Percentiles rank a stretch among this genome's conserved stretches.
These are phyloP conservation scores for Tachypleus tridentatus DNA, from an alignment of 1,140 invertebrate species.

Conservation along the genomic window DNA sequence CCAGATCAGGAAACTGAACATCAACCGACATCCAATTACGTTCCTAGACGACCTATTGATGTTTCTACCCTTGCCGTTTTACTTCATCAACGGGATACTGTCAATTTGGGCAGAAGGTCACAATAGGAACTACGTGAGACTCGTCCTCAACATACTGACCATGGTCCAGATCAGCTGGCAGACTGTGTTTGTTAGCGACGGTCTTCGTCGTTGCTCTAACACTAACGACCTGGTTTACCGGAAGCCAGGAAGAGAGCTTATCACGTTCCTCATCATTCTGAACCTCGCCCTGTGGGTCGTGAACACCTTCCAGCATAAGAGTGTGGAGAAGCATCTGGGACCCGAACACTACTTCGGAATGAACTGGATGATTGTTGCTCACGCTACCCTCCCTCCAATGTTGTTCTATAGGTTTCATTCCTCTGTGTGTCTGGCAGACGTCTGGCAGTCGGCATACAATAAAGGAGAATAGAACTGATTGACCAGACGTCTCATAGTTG, in stretches of 20 bases:
- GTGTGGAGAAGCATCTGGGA: conserved; percentile 44
- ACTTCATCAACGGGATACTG: conserved; percentile 53
- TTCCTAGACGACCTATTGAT: conserved; percentile 55
- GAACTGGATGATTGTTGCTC: conserved; percentile 60
- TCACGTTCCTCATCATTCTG: conserved; percentile 64
- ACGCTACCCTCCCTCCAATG: conserved; percentile 57
- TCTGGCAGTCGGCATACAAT: conserved; percentile 66
- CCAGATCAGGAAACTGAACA: conserved; percentile 47
- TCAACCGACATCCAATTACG: conserved; percentile 45
- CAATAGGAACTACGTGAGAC: not conserved
- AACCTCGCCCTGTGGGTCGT: conserved; percentile 69
- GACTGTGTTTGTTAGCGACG: conserved; percentile 62
- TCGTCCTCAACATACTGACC: conserved; percentile 7
- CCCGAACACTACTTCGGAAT: conserved; percentile 53
- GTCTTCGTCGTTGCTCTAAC: conserved; percentile 54
- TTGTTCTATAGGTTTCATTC: conserved; percentile 76
- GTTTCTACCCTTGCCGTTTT: conserved; percentile 56
- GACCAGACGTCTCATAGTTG: too few species aligned
- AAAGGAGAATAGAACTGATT: conserved; percentile 11
- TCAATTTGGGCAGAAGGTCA: conserved; percentile 33
- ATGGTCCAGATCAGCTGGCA: conserved; percentile 41
- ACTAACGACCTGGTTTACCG: conserved; percentile 44
- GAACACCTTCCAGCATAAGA: conserved; percentile 64
- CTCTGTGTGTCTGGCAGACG: conserved; percentile 64
- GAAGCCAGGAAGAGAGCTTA: conserved; percentile 61